Evolutionary conservation across 2,113 vertebrate species (phyloP).

Genomic region (Brevimyrus niger): DNA sequence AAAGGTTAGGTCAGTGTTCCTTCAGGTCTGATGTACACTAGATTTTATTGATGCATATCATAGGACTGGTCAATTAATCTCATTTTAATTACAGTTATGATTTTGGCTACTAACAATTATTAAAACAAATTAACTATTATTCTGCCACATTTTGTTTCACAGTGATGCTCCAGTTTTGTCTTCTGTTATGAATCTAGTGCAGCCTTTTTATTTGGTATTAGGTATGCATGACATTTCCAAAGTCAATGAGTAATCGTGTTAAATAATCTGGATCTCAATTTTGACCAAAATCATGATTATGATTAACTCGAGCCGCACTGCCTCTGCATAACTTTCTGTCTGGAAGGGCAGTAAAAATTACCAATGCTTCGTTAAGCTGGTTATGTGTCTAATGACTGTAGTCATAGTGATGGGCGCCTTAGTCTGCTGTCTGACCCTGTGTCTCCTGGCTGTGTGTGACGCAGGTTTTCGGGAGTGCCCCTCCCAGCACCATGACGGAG

Average conservation of each 20-base stretch:
- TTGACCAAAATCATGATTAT: neutral
- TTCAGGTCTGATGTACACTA: neutral
- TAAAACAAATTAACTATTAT: neutral
- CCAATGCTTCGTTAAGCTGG: neutral
- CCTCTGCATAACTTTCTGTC: neutral
- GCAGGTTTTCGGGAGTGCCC: slow-evolving; percentile 93
- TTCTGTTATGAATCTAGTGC: neutral
- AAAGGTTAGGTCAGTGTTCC: neutral
- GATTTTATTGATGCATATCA: neutral
- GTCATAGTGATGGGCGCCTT: neutral
- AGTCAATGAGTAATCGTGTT: neutral
- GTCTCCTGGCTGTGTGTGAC: slow-evolving; percentile 24
- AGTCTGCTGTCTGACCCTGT: neutral
- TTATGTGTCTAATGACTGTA: neutral
- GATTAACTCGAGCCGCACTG: neutral
- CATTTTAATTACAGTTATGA: neutral
- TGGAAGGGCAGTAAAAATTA: neutral
- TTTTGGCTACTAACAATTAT: neutral
- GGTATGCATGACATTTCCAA: neutral
- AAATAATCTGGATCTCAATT: neutral
- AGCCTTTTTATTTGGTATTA: neutral
- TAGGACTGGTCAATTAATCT: neutral
- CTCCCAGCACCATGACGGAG: slow-evolving; percentile 91
- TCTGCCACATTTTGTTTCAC: neutral
- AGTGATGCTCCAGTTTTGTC: neutral